Conservation (phyloP, 2,113 vertebrate species). For the Zosterops borbonicus region DNA sequence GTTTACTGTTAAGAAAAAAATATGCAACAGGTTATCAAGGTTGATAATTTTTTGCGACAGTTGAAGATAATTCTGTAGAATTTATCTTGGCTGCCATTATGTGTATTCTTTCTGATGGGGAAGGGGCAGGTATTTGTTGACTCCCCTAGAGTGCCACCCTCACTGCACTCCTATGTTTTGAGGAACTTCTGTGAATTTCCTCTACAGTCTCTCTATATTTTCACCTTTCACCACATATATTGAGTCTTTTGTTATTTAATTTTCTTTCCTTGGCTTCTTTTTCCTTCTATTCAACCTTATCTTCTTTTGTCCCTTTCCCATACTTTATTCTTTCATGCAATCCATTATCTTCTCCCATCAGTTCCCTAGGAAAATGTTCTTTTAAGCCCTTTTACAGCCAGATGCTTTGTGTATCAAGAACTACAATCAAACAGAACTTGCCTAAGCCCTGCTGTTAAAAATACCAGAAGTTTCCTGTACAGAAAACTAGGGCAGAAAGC, state of each 20-base stretch:
- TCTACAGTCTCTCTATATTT: background rate
- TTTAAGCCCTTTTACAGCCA: background rate
- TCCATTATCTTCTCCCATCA: background rate
- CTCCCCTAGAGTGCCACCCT: background rate
- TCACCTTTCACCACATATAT: background rate
- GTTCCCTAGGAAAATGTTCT: background rate
- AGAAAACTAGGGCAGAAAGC: background rate
- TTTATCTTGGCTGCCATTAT: background rate
- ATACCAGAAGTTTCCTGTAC: background rate
- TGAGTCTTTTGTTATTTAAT: background rate
- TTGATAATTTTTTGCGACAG: rapidly evolving
- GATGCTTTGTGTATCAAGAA: background rate
- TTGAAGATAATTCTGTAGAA: background rate
- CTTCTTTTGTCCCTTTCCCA: background rate
- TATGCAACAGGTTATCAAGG: background rate
- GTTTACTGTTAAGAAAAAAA: background rate
- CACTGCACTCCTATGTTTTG: rapidly evolving
- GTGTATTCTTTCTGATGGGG: background rate
- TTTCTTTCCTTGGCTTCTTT: background rate
- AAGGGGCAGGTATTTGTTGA: background rate
- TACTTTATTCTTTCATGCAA: background rate
- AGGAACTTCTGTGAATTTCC: background rate
- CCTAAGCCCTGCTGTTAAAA: background rate
- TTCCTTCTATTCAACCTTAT: background rate
- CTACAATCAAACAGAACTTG: background rate